These are phyloP conservation scores for Probosciger aterrimus DNA, from an alignment of 2,113 vertebrate species.

Conservation along the genomic window DNA sequence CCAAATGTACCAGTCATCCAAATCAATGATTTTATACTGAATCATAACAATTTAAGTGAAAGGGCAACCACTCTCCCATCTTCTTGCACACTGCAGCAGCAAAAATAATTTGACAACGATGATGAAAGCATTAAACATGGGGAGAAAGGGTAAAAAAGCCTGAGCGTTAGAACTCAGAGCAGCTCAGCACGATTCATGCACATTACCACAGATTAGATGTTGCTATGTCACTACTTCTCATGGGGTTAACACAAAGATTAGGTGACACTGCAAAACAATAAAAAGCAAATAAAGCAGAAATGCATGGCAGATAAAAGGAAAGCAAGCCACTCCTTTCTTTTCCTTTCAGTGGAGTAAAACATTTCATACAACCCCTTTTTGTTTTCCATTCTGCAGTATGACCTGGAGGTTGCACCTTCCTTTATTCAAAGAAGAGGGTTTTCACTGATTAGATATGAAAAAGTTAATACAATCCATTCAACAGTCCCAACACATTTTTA, in stretches of 20 bases:
- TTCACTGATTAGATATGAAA: background rate
- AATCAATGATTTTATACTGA: background rate
- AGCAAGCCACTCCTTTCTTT: background rate
- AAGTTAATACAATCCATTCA: background rate
- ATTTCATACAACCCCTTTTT: background rate
- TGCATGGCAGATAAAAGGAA: background rate
- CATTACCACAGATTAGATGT: background rate
- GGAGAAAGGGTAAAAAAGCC: background rate
- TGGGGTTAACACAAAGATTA: background rate
- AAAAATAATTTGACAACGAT: background rate
- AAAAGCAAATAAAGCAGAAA: slow-evolving; percentile 36
- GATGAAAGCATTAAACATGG: background rate
- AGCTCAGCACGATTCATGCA: background rate
- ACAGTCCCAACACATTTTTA: background rate
- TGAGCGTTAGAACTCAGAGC: background rate
- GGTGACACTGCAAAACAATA: background rate
- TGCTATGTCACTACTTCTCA: background rate
- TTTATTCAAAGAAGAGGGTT: background rate
- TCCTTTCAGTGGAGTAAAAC: background rate
- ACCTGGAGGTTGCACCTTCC: background rate
- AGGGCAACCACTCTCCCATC: background rate
- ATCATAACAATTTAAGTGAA: background rate
- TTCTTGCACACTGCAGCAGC: background rate
- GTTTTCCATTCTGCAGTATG: background rate
- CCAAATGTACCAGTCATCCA: background rate